Percentiles rank a stretch among this genome's conserved stretches.
phyloP scores from a whole-genome alignment of 2,888 invertebrate species.

The Atrina japonica region DNA sequence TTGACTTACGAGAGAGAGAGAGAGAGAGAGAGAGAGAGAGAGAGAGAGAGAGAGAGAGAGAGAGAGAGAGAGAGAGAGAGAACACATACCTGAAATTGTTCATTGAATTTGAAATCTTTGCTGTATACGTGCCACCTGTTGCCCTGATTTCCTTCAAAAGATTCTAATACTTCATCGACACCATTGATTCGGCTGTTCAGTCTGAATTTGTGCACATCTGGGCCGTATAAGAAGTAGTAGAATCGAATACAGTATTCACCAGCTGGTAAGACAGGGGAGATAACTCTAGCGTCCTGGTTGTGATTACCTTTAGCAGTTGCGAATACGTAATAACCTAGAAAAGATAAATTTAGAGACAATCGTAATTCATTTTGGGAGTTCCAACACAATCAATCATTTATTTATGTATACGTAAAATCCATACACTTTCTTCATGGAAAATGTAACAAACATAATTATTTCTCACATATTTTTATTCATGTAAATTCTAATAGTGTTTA shows the following conservation, averaged over 20 bases:
- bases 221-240: conserved; percentile 49
- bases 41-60: not conserved
- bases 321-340: conserved; percentile 44
- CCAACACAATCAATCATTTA: too few species aligned
- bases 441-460: too few species aligned
- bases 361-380: too few species aligned
- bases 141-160: conserved; percentile 37
- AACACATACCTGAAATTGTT: conserved; percentile 32
- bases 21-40: not conserved
- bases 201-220: conserved; percentile 42
- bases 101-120: conserved; percentile 24
- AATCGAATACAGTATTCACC: conserved; percentile 54
- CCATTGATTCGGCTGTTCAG: conserved; percentile 28
- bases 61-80: not conserved
- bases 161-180: conserved; percentile 31
- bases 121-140: conserved; percentile 35
- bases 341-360: too few species aligned
- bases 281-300: conserved; percentile 46
- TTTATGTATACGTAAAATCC: too few species aligned
- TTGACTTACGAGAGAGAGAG: too few species aligned
- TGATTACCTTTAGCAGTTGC: conserved; percentile 43
- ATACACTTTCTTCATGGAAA: too few species aligned
- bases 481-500: too few species aligned
- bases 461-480: too few species aligned
- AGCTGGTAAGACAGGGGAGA: conserved; percentile 41